Evolutionary conservation across 2,888 invertebrate genomes (phyloP), one percentile per base, ranked within the genome.

Genomic region (Temnothorax ravouxi): DNA sequence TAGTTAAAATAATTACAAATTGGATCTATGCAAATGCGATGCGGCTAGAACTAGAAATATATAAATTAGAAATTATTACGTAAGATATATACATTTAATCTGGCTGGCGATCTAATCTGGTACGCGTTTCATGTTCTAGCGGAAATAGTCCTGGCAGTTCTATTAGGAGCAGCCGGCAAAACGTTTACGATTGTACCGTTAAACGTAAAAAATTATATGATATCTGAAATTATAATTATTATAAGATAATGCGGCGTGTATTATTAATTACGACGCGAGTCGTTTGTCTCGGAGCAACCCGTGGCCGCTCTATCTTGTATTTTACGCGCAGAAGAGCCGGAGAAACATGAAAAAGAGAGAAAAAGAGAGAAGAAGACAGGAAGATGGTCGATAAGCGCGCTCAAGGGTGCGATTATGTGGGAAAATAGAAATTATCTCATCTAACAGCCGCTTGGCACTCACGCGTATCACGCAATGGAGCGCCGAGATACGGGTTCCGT

Each of bases 341-440:
- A 15, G 77, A 3, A 34, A 52, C 13, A 34, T 47, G 64, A 18
- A 54, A 47, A 34, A 67, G 52, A 47, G n/a, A 50, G 52, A 72
- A 15, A 62, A 25, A 34, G 15, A 59, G 38, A 52, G 15, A 67
- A 5, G 44, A 11, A 66, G 66, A 66, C 75, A 76, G 62, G 41
- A 79, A 79, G 69, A 79, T 56, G 25, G 71, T 5, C 44, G 79
- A 80, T 80, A 80, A 80, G 72, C 79, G 38, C 71, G 59, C 79
- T 71, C 79, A 72, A 80, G 59, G 59, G 79, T 61, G 38, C 59
- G 79, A 80, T 80, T 80, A 72, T 59, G 79, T 61, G 59, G 59
- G 72, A 79, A 79, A 79, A 79, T 79, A 79, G 79, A 79, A 72
- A 72, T 79, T 79, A 79, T 79, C 79, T 79, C 72, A 72, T 72